phyloP scores from a whole-genome alignment of 2,113 vertebrate species.

The Cacatua alba region DNA sequence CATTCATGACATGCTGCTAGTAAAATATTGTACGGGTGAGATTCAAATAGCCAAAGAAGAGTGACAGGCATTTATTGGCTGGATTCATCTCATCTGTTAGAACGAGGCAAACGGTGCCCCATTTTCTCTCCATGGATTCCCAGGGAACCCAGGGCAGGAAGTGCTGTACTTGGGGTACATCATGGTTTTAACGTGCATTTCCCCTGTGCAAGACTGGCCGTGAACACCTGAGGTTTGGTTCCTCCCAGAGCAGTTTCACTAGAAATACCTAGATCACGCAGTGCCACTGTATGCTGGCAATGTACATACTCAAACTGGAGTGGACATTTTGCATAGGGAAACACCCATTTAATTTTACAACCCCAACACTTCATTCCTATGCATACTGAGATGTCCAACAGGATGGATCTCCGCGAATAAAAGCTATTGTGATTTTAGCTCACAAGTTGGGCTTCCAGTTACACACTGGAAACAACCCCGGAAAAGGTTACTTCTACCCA shows the following conservation, averaged over 20 bases:
- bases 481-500: background rate
- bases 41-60: background rate
- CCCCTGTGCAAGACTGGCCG: background rate
- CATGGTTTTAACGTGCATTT: background rate
- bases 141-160: background rate
- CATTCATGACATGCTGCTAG: background rate
- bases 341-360: background rate
- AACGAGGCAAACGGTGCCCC: background rate
- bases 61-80: background rate
- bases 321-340: background rate
- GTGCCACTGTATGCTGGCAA: background rate
- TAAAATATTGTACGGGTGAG: background rate
- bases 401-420: background rate
- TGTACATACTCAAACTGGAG: accelerated
- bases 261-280: background rate
- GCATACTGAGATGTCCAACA: background rate
- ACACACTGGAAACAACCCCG: background rate
- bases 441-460: background rate
- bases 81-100: background rate
- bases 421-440: background rate
- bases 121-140: accelerated
- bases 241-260: background rate
- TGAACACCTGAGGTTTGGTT: background rate
- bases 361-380: background rate
- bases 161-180: accelerated